These are phyloP conservation scores for Crotalus helleri DNA, from an alignment of 2,113 vertebrate genomes.

Conservation along the genomic window DNA sequence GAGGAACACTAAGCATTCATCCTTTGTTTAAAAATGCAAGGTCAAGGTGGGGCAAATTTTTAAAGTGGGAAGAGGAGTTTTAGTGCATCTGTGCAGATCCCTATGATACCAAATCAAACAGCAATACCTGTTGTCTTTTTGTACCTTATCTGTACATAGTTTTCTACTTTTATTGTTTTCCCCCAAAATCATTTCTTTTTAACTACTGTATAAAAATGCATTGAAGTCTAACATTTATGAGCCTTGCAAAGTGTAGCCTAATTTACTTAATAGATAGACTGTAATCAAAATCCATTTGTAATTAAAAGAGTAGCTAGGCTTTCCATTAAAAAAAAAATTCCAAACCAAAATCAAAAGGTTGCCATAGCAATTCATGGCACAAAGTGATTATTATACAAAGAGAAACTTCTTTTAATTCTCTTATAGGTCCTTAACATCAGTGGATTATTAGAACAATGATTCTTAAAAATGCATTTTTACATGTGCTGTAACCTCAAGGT, in stretches of 20 bases:
- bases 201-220: neutral
- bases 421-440: conserved; percentile 40
- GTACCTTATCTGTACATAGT: neutral
- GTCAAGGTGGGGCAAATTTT: neutral
- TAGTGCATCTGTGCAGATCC: neutral
- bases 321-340: conserved; percentile 49
- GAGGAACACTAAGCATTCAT: neutral
- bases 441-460: conserved; percentile 43
- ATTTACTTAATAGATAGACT: conserved; percentile 38
- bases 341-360: conserved; percentile 56
- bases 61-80: neutral
- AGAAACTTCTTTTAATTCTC: conserved; percentile 39
- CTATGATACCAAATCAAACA: neutral
- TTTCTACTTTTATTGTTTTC: neutral
- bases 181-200: conserved; percentile 6
- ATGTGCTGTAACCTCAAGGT: conserved; percentile 1
- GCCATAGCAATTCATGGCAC: conserved; percentile 62
- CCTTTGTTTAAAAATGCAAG: neutral
- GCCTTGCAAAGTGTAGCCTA: conserved; percentile 38
- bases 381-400: conserved; percentile 37
- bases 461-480: conserved; percentile 31
- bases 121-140: neutral
- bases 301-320: conserved; percentile 45
- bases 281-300: conserved; percentile 51
- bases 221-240: conserved; percentile 33